Evolutionary conservation across 2,888 invertebrate genomes (phyloP), one percentile per base, ranked within the genome.

Genomic region (Hymenopus coronatus): DNA sequence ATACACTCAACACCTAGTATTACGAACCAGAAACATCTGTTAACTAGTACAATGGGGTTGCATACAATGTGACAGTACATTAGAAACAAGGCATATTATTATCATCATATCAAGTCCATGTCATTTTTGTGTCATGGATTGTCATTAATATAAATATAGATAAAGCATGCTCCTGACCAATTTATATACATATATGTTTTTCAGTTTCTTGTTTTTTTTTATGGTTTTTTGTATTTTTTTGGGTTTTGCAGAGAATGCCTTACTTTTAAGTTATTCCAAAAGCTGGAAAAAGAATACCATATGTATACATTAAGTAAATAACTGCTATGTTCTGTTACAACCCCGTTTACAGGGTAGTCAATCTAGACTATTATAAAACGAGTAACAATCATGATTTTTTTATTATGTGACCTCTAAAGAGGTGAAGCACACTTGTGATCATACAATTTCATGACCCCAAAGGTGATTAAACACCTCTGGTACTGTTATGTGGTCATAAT

Each of bases 351-450:
- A 82, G 85, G 85, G n/a, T 88, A 87, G 83, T 88, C 81, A 86
- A 46, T 46, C 88, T 90, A 90, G 46, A 89, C 89, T 89, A 88
- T 85, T 88, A 88, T 88, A 88, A 90, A 90, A 90, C 88, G 90
- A 90, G 88, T 90, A 90, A 90, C 90, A 90, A 90, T 90, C 89
- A 90, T 89, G 89, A 89, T 89, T 89, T 90, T 88, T 40, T 84
- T 40, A 40, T 83, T 87, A 88, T 88, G 89, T 90, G 89, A 89
- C 90, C 89, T 87, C 89, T 88, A 54, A 84, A 84, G 89, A 89
- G 90, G 90, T 83, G 88, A 90, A 90, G 90, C 90, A 90, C 90
- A 90, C 90, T 90, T 90, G 90, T 90, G 89, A 90, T 89, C 88
- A 88, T 88, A 88, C 70, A 88, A 27, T 88, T 89, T 88, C 90